phyloP scores from a whole-genome alignment of 2,797 vertebrate species.

The Tiaroga cobitis region DNA sequence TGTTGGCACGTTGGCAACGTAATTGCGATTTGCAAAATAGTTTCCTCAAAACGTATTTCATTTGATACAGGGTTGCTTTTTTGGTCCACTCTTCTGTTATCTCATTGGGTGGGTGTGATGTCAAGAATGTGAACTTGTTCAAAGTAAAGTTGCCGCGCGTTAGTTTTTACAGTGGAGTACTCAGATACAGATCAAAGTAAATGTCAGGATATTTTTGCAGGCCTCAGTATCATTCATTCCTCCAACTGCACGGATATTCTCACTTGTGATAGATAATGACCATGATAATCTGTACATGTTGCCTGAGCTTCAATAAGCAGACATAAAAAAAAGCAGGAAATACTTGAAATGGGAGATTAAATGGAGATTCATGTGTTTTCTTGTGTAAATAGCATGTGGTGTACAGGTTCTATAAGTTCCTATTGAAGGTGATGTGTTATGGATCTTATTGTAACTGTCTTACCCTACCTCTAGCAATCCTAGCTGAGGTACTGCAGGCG shows the following conservation, averaged over 20 bases:
- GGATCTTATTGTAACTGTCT: conserved; percentile 8
- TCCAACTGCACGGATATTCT: background rate
- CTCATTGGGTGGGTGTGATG: background rate
- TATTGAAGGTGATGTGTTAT: background rate
- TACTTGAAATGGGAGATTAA: conserved; percentile 18
- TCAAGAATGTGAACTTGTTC: conserved; percentile 3
- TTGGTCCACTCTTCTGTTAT: background rate
- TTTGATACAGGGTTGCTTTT: too few relatives aligned
- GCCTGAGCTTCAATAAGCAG: background rate
- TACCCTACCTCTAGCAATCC: conserved; percentile 6
- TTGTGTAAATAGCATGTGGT: background rate
- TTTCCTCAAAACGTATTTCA: too few relatives aligned
- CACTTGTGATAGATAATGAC: conserved; percentile 1
- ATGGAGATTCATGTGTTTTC: background rate
- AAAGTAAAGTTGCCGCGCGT: background rate
- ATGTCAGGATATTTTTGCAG: conserved; percentile 2
- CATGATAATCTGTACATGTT: background rate
- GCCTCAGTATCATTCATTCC: background rate
- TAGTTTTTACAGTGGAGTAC: conserved; percentile 2
- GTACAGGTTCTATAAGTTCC: conserved; percentile 1
- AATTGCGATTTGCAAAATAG: too few relatives aligned
- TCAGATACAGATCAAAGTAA: background rate
- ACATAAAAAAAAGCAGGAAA: background rate
- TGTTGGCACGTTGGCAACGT: too few relatives aligned
- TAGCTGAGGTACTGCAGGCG: conserved; percentile 14